phyloP scores from a whole-genome alignment of 2,888 invertebrate species.

The Calameuta filiformis region DNA sequence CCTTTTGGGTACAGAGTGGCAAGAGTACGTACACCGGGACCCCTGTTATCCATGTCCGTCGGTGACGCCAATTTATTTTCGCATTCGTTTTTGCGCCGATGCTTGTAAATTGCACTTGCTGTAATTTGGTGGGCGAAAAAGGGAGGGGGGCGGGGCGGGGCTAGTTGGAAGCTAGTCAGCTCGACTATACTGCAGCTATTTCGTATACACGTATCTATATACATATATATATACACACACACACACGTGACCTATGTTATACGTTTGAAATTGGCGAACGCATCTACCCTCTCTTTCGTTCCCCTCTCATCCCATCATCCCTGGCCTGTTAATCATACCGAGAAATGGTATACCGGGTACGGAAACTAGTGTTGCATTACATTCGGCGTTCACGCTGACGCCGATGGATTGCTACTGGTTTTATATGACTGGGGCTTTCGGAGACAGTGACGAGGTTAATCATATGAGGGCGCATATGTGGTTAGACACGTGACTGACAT shows the following conservation, averaged over 20 bases:
- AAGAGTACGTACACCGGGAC: neutral
- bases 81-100: conserved; percentile 51
- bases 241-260: neutral
- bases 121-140: conserved; percentile 48
- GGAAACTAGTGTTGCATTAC: conserved; percentile 28
- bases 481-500: neutral
- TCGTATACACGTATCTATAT: neutral
- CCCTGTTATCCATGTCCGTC: neutral
- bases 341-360: conserved; percentile 32
- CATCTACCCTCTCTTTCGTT: neutral
- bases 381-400: conserved; percentile 18
- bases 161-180: conserved; percentile 50
- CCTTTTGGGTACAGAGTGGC: neutral
- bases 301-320: neutral
- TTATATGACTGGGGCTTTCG: neutral
- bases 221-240: too few relatives aligned
- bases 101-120: conserved; percentile 53
- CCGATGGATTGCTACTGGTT: neutral
- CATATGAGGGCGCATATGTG: neutral
- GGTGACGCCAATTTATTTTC: conserved; percentile 2
- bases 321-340: conserved; percentile 43
- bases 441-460: conserved; percentile 3
- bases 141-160: neutral
- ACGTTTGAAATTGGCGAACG: too few relatives aligned
- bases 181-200: conserved; percentile 8